These are phyloP conservation scores for Cairina moschata DNA, from an alignment of 2,113 vertebrate genomes.

Conservation along the genomic window DNA sequence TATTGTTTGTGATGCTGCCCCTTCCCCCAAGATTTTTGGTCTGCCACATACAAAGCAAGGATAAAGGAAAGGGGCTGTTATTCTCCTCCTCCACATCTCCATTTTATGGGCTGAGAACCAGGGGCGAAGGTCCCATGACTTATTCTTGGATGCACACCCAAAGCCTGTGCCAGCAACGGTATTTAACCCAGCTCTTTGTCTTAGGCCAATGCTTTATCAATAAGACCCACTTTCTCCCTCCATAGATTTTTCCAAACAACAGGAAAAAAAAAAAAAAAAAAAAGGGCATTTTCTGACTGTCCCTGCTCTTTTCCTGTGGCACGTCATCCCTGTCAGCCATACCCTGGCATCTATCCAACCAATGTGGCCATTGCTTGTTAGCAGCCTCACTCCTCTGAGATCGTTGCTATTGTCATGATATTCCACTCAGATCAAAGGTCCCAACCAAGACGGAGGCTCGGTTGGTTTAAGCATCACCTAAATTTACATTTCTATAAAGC, in stretches of 20 bases:
- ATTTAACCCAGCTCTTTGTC: conserved; percentile 27
- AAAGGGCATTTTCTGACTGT: background rate
- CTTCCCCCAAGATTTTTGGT: conserved; percentile 11
- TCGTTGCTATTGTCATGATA: background rate
- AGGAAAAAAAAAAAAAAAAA: background rate
- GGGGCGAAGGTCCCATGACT: conserved; percentile 25
- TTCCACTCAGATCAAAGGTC: background rate
- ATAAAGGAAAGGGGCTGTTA: conserved; percentile 7
- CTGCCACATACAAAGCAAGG: conserved; percentile 7
- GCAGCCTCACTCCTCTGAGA: background rate
- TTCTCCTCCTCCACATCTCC: conserved; percentile 22
- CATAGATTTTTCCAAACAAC: background rate
- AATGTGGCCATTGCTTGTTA: rapidly evolving
- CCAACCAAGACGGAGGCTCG: background rate
- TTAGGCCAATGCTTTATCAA: background rate
- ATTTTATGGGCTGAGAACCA: conserved; percentile 31
- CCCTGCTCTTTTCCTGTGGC: background rate
- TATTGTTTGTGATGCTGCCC: background rate
- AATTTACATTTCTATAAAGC: background rate
- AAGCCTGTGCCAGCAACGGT: conserved; percentile 28
- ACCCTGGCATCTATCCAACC: background rate
- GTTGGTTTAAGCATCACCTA: background rate
- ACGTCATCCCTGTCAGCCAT: background rate
- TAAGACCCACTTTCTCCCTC: background rate
- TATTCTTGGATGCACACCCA: background rate